Base-by-base conservation (phyloP, 2,113 vertebrate genomes). In the Macquaria ambigua region DNA sequence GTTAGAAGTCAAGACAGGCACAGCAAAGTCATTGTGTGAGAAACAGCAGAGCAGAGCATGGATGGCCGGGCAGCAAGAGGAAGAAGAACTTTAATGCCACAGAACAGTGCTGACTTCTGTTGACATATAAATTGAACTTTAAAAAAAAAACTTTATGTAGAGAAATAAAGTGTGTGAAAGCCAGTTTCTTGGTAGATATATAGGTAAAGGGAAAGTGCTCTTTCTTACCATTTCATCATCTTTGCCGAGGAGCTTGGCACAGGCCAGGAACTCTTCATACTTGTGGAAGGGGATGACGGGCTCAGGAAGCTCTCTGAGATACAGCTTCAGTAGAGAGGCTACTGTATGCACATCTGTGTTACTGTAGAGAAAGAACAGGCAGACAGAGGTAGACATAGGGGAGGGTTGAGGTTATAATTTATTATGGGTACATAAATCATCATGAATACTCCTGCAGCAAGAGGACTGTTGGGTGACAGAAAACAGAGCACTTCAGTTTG, bases 271-370 rank as follows among this genome's bases (percentile, higher is more conserved):
- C 73, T 99, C 97, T 15, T 98, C 97, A 0, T 98, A 99, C 81
- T 98, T 98, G 68, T 97, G 94, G 0, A 98, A 99, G 0, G 98
- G 98, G 90, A 99, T 93, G 18, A 99, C 97, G 0, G 98, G 98
- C 79, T 99, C 98, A 0, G 98, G 98, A 37, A 99, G 97, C 41
- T 99, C 98, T 85, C 98, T 95, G 28, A 99, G 96, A 86, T 99
- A 99, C 64, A 99, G 95, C 93, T 99, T 99, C 64, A 99, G 96
- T 46, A 99, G 96, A 0, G 98, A 99, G 0, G 98, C 98, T 39
- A 99, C 98, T 0, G 98, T 99, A 84, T 99, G 98, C 39, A 99
- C 98, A 9, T 99, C 98, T 1, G 98, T 99, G 89, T 95, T 98
- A 94, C 98, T 99, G 95, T 48, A 28, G 76, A 94, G 91, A 0